Evolutionary conservation across 2,113 vertebrate species (phyloP), one percentile per base, ranked within the genome.

Genomic region (Oceanodroma tethys): DNA sequence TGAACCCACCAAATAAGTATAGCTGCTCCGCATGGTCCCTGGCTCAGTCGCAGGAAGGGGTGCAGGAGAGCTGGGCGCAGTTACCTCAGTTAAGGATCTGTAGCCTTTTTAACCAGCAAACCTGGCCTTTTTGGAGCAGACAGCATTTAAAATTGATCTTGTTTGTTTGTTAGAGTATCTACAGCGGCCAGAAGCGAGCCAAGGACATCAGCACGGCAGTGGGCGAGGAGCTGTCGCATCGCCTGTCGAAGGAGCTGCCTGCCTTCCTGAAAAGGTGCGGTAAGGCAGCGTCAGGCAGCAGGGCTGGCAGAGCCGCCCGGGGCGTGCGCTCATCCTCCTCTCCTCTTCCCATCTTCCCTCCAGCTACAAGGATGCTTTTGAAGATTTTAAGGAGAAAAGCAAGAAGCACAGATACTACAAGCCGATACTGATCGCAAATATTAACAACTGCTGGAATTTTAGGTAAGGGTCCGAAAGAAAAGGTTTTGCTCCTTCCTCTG

Each of bases 381-480:
- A 98, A 68, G 98, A 98, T 6, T 98, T 99, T 87, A 95, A 98
- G 84, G 98, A 98, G 82, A 97, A 92, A 42, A 68, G 96, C 93
- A 98, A 74, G 56, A 98, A 97, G 65, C 97, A 98, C n/a, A 52
- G 6, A 13, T 93, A 98, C 91, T 96, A 97, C 63, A 94, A 66
- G 45, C 91, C 98, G 3, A 98, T 98, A 21, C 23, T 99, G 38
- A 99, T 99, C 32, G 98, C 98, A 88, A 99, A 98, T 62, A 97
- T 99, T 88, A 98, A 98, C 89, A 98, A 98, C 95, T 99, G 99
- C 82, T 91, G 98, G 87, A 97, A 98, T 95, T 98, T 99, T 97
- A 97, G 99, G 99, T 99, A 96, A 98, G 86, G 9, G 16, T 59
- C 20, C 16, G 4, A 59, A 50, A 56, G 20, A 34, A 82, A 86